Conservation (phyloP, 2,888 invertebrate genomes). For the Chorisops tibialis region DNA sequence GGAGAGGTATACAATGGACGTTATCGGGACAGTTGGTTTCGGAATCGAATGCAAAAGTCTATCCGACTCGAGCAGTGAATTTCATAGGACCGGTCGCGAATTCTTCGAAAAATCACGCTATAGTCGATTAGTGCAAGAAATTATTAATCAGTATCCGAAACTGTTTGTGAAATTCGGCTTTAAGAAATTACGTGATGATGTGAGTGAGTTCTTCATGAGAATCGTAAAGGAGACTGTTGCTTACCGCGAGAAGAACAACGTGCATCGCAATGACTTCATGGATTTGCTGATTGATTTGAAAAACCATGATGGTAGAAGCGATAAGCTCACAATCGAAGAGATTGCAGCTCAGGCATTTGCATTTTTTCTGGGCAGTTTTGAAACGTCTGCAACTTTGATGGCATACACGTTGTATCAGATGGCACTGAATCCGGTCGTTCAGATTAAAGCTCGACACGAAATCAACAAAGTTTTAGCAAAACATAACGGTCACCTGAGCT, state of each 20-base stretch:
- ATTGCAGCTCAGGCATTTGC: conserved; percentile 47
- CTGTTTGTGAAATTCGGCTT: not conserved
- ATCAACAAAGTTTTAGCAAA: conserved; percentile 47
- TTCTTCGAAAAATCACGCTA: conserved; percentile 32
- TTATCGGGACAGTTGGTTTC: conserved; percentile 55
- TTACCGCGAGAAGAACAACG: conserved; percentile 45
- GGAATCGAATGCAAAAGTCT: conserved; percentile 54
- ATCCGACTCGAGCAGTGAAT: conserved; percentile 48
- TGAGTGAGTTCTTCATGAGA: conserved; percentile 41
- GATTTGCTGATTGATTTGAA: conserved; percentile 55
- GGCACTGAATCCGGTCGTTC: conserved; percentile 52
- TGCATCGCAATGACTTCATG: conserved; percentile 54
- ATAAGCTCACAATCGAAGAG: conserved; percentile 38
- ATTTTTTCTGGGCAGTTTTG: conserved; percentile 56
- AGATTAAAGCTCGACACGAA: conserved; percentile 51
- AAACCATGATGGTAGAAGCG: conserved; percentile 10
- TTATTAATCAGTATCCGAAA: not conserved
- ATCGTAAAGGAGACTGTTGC: conserved; percentile 47
- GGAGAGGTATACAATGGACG: conserved; percentile 54
- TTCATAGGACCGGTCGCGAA: conserved; percentile 40
- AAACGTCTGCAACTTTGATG: conserved; percentile 61
- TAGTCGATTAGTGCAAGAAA: not conserved
- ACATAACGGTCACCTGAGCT: conserved; percentile 49
- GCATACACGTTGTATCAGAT: conserved; percentile 57
- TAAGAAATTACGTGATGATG: conserved; percentile 38